Percentiles rank a stretch among this genome's conserved stretches.
Evolutionary conservation across 2,888 invertebrate genomes (phyloP).

Genomic region (Philonicus albiceps): DNA sequence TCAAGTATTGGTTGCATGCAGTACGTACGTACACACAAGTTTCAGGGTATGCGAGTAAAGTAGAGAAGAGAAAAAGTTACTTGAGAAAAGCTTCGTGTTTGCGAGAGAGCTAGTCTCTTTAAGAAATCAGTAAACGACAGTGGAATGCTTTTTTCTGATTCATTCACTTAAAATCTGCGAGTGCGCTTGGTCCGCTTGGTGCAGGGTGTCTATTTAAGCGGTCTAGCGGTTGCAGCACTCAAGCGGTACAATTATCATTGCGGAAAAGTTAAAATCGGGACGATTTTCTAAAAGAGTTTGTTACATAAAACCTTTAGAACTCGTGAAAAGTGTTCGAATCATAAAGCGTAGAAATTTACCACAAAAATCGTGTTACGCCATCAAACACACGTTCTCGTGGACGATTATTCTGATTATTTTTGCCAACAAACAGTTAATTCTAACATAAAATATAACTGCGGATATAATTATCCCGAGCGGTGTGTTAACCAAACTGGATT

Average conservation of each 20-base stretch:
- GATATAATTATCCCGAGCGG: neutral
- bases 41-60: neutral
- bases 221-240: conserved; percentile 13
- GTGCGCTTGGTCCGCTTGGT: conserved; percentile 7
- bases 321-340: neutral
- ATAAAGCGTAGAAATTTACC: neutral
- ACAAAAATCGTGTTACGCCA: conserved; percentile 22
- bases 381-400: conserved; percentile 33
- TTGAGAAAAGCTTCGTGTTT: neutral
- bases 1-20: neutral
- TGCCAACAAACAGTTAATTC: neutral
- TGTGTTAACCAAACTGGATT: neutral
- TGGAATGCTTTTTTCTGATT: conserved; percentile 19
- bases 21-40: neutral
- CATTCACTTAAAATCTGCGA: conserved; percentile 38
- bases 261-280: neutral
- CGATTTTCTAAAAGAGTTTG: neutral
- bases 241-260: conserved; percentile 3
- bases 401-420: neutral
- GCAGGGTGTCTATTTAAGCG: neutral
- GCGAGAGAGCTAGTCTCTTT: neutral
- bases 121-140: neutral
- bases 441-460: conserved; percentile 1
- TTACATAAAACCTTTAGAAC: neutral
- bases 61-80: neutral